Evolutionary conservation across 2,113 vertebrate species (phyloP).

Genomic region (Dunckerocampus dactyliophorus): DNA sequence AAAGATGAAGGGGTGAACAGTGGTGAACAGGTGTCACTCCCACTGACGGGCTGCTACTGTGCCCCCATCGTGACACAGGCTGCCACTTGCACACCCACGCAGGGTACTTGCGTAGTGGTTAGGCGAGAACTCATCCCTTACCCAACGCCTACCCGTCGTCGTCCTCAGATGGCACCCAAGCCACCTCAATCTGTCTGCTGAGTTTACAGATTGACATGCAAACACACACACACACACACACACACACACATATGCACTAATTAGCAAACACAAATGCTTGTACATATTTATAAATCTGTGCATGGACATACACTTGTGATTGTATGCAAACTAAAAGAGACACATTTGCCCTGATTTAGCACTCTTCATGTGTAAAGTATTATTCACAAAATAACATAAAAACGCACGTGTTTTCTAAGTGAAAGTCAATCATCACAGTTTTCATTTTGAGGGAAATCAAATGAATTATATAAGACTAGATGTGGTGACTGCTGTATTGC

Average conservation of each 20-base stretch:
- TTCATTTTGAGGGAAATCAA: background rate
- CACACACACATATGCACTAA: slow-evolving; percentile 32
- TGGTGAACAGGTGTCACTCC: slow-evolving; percentile 69
- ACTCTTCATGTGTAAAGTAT: background rate
- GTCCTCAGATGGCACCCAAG: slow-evolving; percentile 52
- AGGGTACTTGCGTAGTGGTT: slow-evolving; percentile 19
- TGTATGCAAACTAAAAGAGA: slow-evolving; percentile 27
- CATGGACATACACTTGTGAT: slow-evolving; percentile 15
- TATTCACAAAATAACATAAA: background rate
- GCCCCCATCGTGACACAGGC: slow-evolving; percentile 8
- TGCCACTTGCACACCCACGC: slow-evolving; percentile 52
- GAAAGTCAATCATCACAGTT: background rate
- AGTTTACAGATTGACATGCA: slow-evolving; percentile 42
- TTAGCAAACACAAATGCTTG: slow-evolving; percentile 35
- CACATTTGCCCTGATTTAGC: slow-evolving; percentile 14
- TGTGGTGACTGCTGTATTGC: background rate
- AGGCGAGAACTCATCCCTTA: slow-evolving; percentile 32
- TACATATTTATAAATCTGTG: slow-evolving; percentile 47
- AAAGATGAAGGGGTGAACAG: slow-evolving; percentile 45
- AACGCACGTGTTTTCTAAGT: background rate
- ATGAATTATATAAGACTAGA: background rate
- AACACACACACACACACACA: slow-evolving; percentile 24
- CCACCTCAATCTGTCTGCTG: slow-evolving; percentile 47
- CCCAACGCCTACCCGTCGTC: slow-evolving; percentile 64
- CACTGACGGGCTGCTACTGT: slow-evolving; percentile 51